These are phyloP conservation scores for Squalus acanthias DNA, from an alignment of 2,797 vertebrate genomes.

Conservation along the genomic window DNA sequence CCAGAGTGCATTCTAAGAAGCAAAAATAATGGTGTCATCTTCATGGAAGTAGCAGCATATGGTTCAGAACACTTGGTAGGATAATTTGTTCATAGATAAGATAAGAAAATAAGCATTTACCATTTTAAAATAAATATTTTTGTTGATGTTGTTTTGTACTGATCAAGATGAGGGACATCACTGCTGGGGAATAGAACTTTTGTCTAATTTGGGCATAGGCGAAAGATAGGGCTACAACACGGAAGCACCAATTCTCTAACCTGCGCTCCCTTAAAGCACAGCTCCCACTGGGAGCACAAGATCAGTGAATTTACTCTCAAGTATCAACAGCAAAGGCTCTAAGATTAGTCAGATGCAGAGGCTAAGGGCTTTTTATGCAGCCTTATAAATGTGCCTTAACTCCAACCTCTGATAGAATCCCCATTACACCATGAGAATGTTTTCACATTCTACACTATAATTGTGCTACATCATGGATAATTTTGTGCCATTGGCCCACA, in stretches of 20 bases:
- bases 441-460: background rate
- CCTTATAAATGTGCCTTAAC: background rate
- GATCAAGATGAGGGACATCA: background rate
- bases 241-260: background rate
- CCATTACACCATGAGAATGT: background rate
- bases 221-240: background rate
- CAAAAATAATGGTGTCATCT: too few species aligned
- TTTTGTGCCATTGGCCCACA: background rate
- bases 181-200: background rate
- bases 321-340: background rate
- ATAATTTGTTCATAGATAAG: background rate
- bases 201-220: background rate
- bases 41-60: background rate
- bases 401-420: background rate
- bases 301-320: background rate
- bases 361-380: background rate
- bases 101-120: background rate
- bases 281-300: background rate
- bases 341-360: background rate
- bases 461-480: background rate
- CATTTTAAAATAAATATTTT: background rate
- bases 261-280: background rate
- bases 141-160: background rate
- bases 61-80: background rate
- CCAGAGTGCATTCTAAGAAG: background rate